phyloP scores from a whole-genome alignment of 2,888 invertebrate genomes.

The Leptodirus hochenwartii region DNA sequence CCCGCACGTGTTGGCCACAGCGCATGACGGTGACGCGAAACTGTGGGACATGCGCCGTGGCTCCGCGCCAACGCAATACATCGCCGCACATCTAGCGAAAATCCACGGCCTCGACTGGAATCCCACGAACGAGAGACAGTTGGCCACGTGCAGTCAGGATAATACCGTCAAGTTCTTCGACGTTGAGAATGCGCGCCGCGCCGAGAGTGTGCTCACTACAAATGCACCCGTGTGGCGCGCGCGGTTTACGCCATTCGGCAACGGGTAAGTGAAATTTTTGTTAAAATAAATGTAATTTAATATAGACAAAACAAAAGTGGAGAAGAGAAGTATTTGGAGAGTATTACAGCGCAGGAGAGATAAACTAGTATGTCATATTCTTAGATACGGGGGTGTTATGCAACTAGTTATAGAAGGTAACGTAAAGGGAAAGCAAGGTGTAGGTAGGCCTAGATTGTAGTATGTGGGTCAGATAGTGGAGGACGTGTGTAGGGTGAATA shows the following conservation, averaged over 20 bases:
- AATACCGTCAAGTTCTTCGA: conserved; percentile 91
- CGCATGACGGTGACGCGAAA: conserved; percentile 90
- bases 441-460: no score
- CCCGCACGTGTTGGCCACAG: conserved; percentile 71
- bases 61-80: conserved; percentile 74
- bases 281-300: no score
- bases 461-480: no score
- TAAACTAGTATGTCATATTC: no score
- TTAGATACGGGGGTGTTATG: no score
- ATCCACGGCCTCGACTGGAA: conserved; percentile 94
- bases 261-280: no score
- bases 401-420: no score
- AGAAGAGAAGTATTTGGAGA: no score
- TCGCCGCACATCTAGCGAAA: conserved; percentile 78
- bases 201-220: conserved; percentile 70
- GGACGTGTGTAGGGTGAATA: no score
- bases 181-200: conserved; percentile 64
- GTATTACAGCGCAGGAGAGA: no score
- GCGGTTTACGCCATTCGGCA: conserved; percentile 69
- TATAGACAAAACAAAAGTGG: no score
- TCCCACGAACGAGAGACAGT: conserved; percentile 62
- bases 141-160: conserved; percentile 89
- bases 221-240: conserved; percentile 86
- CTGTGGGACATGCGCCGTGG: conserved; percentile 89
- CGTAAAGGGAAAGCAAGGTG: no score